Conservation (phyloP, 2,888 invertebrate genomes). For the Tachina lurida region DNA sequence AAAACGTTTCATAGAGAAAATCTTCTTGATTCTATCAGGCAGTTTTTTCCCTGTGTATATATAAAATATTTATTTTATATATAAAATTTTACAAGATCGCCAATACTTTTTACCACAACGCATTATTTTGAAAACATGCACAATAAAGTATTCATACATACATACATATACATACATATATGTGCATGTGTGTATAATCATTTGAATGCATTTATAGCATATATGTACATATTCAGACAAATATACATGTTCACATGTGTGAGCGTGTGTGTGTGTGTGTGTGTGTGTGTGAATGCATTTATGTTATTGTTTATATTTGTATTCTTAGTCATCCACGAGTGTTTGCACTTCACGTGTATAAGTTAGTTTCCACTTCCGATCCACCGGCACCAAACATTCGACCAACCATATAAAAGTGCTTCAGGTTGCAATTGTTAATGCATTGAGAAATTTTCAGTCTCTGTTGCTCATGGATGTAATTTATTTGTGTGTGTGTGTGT, state of each 20-base stretch:
- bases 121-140: not conserved
- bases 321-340: slow-evolving; percentile 49
- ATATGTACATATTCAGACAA: not conserved
- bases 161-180: not conserved
- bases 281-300: no score
- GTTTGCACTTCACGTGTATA: slow-evolving; percentile 35
- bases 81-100: no score
- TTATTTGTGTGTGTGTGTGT: slow-evolving; percentile 2
- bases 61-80: no score
- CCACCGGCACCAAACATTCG: slow-evolving; percentile 55
- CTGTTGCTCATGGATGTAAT: slow-evolving; percentile 8
- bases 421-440: slow-evolving; percentile 63
- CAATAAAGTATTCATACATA: not conserved
- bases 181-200: not conserved
- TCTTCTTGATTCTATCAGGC: no score
- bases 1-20: no score
- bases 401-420: slow-evolving; percentile 52
- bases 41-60: no score
- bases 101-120: slow-evolving; percentile 6
- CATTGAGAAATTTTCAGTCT: slow-evolving; percentile 51
- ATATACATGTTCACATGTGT: not conserved
- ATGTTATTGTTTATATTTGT: slow-evolving; percentile 51
- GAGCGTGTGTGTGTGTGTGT: no score
- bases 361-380: slow-evolving; percentile 45
- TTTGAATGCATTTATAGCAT: not conserved